A percentile compares a stretch with the other conserved stretches of the same genome.
phyloP scores from a whole-genome alignment of 2,113 vertebrate species.

The Elaphurus davidianus region DNA sequence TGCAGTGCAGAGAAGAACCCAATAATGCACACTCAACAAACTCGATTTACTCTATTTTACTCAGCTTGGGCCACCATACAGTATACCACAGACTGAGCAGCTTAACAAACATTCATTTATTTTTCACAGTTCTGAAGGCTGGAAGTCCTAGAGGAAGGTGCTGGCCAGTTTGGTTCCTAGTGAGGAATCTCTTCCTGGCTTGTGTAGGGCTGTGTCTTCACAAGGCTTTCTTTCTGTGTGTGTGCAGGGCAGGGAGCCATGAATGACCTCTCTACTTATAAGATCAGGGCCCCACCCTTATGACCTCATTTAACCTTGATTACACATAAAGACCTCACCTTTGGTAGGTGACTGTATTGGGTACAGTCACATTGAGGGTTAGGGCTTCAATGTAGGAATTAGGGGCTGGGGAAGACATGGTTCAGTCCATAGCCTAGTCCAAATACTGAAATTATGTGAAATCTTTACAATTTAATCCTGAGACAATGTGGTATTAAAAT shows the following conservation, averaged over 20 bases:
- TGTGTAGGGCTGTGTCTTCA: not conserved
- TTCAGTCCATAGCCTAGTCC: not conserved
- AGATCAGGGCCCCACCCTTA: not conserved
- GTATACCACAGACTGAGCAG: not conserved
- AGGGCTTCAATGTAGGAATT: not conserved
- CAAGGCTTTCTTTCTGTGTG: not conserved
- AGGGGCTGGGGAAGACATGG: not conserved
- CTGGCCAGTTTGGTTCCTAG: not conserved
- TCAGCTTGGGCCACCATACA: not conserved
- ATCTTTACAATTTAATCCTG: not conserved
- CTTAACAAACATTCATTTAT: not conserved
- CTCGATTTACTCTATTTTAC: not conserved
- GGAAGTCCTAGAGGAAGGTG: not conserved
- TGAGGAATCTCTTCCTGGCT: not conserved
- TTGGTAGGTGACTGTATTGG: not conserved
- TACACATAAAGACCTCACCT: not conserved
- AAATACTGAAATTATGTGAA: not conserved
- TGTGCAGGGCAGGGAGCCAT: not conserved
- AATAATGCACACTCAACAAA: not conserved
- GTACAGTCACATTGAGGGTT: not conserved
- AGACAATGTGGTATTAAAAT: not conserved
- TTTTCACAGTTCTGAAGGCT: not conserved
- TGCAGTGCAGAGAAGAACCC: not conserved
- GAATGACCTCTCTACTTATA: not conserved
- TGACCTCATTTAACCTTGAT: not conserved